A percentile compares a stretch with the other conserved stretches of the same genome.
These are phyloP conservation scores for Polymixis flavicincta DNA, from an alignment of 2,888 invertebrate species.

Conservation along the genomic window DNA sequence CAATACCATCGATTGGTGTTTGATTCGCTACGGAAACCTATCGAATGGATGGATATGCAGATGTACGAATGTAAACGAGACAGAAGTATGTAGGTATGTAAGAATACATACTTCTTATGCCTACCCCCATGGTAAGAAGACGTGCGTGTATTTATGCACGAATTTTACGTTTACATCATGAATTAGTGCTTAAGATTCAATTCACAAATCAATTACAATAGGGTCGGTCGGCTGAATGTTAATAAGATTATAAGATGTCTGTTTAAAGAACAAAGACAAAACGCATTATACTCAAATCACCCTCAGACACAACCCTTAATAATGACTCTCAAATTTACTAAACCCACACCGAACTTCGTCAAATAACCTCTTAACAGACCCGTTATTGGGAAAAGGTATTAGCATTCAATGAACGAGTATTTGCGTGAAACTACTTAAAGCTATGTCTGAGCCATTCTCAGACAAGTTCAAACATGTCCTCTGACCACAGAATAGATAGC, in stretches of 20 bases:
- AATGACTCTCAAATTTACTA: conserved; percentile 22
- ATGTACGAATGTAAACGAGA: no score
- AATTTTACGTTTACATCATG: no score
- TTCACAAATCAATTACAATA: background rate
- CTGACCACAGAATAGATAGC: background rate
- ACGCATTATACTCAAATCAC: conserved; percentile 4
- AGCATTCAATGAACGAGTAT: conserved; percentile 54
- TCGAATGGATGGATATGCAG: no score
- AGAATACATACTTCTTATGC: no score
- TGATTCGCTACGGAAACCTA: no score
- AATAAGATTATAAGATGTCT: background rate
- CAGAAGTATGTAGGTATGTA: no score
- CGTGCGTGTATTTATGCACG: no score
- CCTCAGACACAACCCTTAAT: conserved; percentile 5
- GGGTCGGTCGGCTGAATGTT: background rate
- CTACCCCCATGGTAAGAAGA: no score
- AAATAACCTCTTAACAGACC: conserved; percentile 15
- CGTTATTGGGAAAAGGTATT: conserved; percentile 47
- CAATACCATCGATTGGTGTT: no score
- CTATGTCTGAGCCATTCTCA: conserved; percentile 42
- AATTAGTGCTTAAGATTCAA: no score
- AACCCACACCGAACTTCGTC: conserved; percentile 16
- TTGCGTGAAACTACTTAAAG: conserved; percentile 45
- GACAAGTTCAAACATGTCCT: conserved; percentile 30
- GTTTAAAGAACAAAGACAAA: background rate